A percentile compares a stretch with the other conserved stretches of the same genome.
These are phyloP conservation scores for Vanessa atalanta DNA, from an alignment of 1,140 invertebrate genomes.

Conservation along the genomic window DNA sequence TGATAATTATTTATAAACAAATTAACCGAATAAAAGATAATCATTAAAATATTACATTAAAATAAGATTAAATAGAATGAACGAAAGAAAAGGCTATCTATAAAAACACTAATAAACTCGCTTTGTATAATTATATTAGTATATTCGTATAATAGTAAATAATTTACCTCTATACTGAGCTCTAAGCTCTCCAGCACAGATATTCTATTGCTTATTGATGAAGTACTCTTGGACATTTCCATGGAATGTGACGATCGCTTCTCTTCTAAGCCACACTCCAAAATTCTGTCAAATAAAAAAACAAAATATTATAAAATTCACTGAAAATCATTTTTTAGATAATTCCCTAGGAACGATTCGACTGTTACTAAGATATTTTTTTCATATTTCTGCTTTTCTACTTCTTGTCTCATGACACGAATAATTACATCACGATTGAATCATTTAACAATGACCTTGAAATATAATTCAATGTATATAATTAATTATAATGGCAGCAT, in stretches of 20 bases:
- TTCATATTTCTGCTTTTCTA: constrained; percentile 1
- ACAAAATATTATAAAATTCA: not conserved
- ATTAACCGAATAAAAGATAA: no score
- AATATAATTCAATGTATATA: not conserved
- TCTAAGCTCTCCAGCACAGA: constrained; percentile 69
- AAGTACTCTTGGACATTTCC: constrained; percentile 80
- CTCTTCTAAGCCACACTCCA: constrained; percentile 71
- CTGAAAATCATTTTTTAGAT: not conserved
- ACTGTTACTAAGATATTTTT: not conserved
- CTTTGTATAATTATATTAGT: no score
- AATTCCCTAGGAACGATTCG: not conserved
- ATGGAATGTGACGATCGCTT: constrained; percentile 70
- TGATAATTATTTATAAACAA: no score
- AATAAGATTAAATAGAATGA: no score
- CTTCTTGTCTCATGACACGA: not conserved
- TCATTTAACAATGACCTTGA: constrained; percentile 22
- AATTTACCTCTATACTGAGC: constrained; percentile 41
- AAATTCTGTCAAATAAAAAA: constrained; percentile 45
- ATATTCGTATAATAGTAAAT: not conserved
- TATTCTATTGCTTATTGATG: constrained; percentile 74
- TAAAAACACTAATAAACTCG: no score
- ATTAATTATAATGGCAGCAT: not conserved
- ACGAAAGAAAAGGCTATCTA: no score
- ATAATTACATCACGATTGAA: constrained; percentile 32
- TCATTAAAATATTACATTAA: no score